Conservation (phyloP, 1,140 invertebrate species). For the Drosophila varians region DNA sequence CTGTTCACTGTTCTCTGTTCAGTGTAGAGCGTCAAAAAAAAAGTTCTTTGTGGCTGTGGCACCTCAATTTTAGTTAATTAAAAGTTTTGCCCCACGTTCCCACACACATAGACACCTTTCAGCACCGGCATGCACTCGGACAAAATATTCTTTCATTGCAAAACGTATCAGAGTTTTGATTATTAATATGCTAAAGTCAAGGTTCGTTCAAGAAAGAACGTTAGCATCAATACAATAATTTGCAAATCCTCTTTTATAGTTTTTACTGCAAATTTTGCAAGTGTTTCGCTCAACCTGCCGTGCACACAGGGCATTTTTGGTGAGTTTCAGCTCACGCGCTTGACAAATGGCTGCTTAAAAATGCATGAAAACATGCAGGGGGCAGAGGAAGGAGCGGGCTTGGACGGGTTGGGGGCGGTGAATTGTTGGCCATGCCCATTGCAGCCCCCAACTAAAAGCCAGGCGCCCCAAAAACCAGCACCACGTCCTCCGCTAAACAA, state of each 20-base stretch:
- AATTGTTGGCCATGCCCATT: constrained; percentile 39
- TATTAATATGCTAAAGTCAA: no score
- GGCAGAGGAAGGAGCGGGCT: background rate
- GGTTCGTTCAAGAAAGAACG: no score
- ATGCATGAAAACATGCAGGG: constrained; percentile 57
- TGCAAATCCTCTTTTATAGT: background rate
- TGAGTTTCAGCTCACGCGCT: constrained; percentile 45
- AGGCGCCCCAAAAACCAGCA: background rate
- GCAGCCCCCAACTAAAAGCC: background rate
- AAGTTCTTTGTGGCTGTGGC: constrained; percentile 39
- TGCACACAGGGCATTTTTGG: constrained; percentile 29
- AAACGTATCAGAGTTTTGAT: no score
- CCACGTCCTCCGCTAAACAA: constrained; percentile 15
- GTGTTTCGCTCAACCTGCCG: constrained; percentile 7
- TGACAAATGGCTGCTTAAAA: constrained; percentile 73
- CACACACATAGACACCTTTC: constrained; percentile 1
- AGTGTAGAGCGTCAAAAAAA: constrained; percentile 4
- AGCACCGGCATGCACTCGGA: background rate
- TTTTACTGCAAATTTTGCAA: background rate
- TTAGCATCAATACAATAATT: background rate
- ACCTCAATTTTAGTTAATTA: constrained; percentile 70
- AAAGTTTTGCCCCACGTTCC: constrained; percentile 47
- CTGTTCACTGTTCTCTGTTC: background rate
- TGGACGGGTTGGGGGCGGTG: constrained; percentile 9
- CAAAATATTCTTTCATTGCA: no score